Base-by-base conservation (phyloP, 2,113 vertebrate species). In the Datnioides undecimradiatus region DNA sequence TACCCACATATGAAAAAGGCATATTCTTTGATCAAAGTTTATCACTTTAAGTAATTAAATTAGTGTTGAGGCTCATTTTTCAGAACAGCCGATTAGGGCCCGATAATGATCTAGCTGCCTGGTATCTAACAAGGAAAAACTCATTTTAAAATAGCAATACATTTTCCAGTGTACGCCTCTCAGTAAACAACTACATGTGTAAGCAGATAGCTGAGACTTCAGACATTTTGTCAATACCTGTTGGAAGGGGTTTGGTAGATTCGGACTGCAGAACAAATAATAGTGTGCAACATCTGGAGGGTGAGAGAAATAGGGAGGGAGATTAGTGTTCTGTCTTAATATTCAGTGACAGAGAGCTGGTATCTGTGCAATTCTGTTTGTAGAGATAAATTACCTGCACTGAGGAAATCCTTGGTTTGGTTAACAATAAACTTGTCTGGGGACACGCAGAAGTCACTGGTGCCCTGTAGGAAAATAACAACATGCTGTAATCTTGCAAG, bases 361-460 rank as follows among this genome's bases (percentile, higher is more conserved):
- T 64, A 10, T 78, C 31, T 67, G 40, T 29, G 17, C 4, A 62
- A 13, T 46, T 65, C 12, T 55, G 27, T 62, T 49, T 78, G 58
- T 49, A 31, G 55, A 63, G 40, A 58, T 54, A 21, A 87, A 68
- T 94, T 88, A 97, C 98, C 97, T 79, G 94, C 76, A 2, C 83
- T 95, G 87, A 98, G 69, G 12, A 94, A 93, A 40, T 92, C 91
- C 40, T 95, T 95, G 0, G 97, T 99, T 85, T 94, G 86, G 90
- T 99, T 99, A 51, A 97, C 87, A 77, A 99, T 96, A 88, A 96
- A 98, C 87, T 96, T 94, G 88, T 98, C 96, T 0, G 98, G 98
- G 74, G 97, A 95, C 41, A 96, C 94, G 0, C 98, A 99, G 91
- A 99, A 99, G 88, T 99, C 98, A 8, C 98, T 98, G 90, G 95